Evolutionary conservation across 1,140 invertebrate species (phyloP).

Genomic region (Medauroidea extradentata): DNA sequence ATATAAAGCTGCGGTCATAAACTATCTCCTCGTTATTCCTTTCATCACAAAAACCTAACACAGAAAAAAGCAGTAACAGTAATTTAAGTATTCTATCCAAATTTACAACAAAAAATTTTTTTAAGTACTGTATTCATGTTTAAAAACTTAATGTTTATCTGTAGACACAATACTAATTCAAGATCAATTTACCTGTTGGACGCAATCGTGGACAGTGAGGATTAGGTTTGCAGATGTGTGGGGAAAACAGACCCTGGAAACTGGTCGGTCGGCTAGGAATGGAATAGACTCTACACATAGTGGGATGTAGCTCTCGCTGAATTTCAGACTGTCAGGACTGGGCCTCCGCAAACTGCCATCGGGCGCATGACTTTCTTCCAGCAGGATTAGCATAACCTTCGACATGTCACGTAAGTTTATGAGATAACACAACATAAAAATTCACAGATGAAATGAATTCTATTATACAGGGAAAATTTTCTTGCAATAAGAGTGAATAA

Average conservation of each 20-base stretch:
- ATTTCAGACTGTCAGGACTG: constrained; percentile 34
- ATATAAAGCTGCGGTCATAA: too few relatives aligned
- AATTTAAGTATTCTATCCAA: too few relatives aligned
- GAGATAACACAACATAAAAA: too few relatives aligned
- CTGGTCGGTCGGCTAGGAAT: constrained; percentile 39
- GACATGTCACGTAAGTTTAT: too few relatives aligned
- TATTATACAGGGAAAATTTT: too few relatives aligned
- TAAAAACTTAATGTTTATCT: not conserved
- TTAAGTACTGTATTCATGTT: too few relatives aligned
- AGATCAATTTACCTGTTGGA: constrained; percentile 31
- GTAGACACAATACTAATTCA: not conserved
- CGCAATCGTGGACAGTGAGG: constrained; percentile 45
- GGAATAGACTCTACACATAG: constrained; percentile 36
- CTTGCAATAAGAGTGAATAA: too few relatives aligned
- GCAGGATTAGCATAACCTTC: not conserved
- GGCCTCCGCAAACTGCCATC: not conserved
- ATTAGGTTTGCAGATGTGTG: constrained; percentile 46
- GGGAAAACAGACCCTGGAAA: constrained; percentile 45
- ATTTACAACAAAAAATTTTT: too few relatives aligned
- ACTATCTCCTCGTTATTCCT: too few relatives aligned
- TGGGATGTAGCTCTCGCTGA: constrained; percentile 47
- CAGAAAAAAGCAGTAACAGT: too few relatives aligned
- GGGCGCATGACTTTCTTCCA: not conserved
- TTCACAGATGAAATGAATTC: too few relatives aligned
- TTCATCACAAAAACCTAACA: too few relatives aligned